Percentiles rank a stretch among this genome's conserved stretches.
These are phyloP conservation scores for Lasioglossum vierecki DNA, from an alignment of 2,888 invertebrate genomes.

Conservation along the genomic window DNA sequence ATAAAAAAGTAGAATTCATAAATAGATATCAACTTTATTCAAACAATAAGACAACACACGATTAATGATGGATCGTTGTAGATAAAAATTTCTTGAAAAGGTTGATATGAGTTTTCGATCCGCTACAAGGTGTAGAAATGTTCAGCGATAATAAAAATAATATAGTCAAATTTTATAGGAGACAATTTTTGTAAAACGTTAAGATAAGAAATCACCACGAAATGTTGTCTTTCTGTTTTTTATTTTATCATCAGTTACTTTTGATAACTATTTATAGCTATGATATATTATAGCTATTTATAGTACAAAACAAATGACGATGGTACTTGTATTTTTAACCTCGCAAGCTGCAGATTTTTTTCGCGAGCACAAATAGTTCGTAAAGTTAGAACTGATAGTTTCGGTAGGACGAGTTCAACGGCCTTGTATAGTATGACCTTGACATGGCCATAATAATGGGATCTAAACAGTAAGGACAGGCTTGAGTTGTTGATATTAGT, in stretches of 20 bases:
- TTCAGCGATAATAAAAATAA: too few species aligned
- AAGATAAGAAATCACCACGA: not conserved
- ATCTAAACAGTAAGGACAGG: too few species aligned
- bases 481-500: too few species aligned
- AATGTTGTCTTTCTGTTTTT: not conserved
- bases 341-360: not conserved
- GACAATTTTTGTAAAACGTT: not conserved
- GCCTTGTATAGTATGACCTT: too few species aligned
- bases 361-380: not conserved
- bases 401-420: not conserved
- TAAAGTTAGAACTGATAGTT: not conserved
- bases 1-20: not conserved
- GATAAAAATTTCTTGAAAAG: too few species aligned
- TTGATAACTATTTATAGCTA: not conserved
- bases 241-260: not conserved
- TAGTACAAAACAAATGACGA: not conserved
- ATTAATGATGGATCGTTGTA: too few species aligned
- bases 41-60: too few species aligned
- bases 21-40: too few species aligned
- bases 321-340: not conserved
- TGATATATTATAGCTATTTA: not conserved
- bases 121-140: too few species aligned
- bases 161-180: not conserved
- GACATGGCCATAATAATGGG: too few species aligned
- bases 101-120: too few species aligned